Conservation (phyloP, 2,797 vertebrate genomes). For the Parauchenoglanis ngamensis region DNA sequence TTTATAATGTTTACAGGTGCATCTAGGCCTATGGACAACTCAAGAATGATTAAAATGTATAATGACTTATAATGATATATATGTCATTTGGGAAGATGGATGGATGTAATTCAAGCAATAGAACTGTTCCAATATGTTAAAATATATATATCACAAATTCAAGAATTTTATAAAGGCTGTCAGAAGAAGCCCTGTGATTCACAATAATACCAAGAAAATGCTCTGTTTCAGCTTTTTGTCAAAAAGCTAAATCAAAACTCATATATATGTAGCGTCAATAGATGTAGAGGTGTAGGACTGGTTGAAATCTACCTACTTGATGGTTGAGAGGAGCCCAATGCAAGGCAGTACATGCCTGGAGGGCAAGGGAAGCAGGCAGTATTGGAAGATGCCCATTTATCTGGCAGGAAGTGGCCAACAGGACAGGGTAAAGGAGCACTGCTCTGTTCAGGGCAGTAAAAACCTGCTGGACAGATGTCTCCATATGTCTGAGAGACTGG, state of each 20-base stretch:
- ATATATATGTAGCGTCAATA: not conserved
- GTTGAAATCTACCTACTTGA: slow-evolving; percentile 64
- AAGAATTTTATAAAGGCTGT: too few relatives aligned
- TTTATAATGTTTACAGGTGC: not conserved
- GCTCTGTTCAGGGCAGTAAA: slow-evolving; percentile 84
- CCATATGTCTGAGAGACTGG: slow-evolving; percentile 76
- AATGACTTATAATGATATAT: not conserved
- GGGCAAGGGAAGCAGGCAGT: slow-evolving; percentile 81
- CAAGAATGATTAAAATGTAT: not conserved
- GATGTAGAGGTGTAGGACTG: not conserved
- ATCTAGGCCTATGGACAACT: not conserved
- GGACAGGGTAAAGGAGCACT: slow-evolving; percentile 81
- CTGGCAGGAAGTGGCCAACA: slow-evolving; percentile 78
- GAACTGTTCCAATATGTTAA: not conserved
- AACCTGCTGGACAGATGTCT: slow-evolving; percentile 85
- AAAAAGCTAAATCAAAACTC: not conserved
- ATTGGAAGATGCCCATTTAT: slow-evolving; percentile 71
- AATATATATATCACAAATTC: not conserved
- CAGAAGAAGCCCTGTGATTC: not conserved
- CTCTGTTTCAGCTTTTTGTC: not conserved
- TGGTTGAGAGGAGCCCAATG: slow-evolving; percentile 68
- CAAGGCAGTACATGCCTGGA: slow-evolving; percentile 79
- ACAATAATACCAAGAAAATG: not conserved
- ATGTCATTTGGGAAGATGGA: not conserved
- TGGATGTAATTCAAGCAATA: not conserved